phyloP scores from a whole-genome alignment of 1,140 invertebrate genomes.

The Artemia franciscana region DNA sequence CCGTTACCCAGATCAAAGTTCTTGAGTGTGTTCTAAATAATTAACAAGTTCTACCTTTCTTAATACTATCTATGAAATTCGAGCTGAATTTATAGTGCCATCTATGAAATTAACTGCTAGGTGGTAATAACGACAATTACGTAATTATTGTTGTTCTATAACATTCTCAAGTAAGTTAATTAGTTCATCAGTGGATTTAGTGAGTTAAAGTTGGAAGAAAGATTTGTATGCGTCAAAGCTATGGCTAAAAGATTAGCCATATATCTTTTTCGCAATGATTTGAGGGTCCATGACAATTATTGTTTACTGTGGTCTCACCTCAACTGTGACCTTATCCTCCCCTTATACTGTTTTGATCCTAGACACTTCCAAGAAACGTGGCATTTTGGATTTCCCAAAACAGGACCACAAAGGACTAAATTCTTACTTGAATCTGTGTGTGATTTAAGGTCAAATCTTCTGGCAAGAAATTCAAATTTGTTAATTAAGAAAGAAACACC shows the following conservation, averaged over 20 bases:
- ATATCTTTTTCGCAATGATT: slow-evolving; percentile 18
- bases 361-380: slow-evolving; percentile 18
- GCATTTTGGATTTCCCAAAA: slow-evolving; percentile 19
- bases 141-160: no score
- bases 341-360: slow-evolving; percentile 22
- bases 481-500: slow-evolving; percentile 18
- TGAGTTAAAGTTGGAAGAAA: no score
- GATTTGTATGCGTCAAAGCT: no score
- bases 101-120: no score
- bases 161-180: no score
- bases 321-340: slow-evolving; percentile 15
- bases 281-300: slow-evolving; percentile 20
- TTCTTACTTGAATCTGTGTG: slow-evolving; percentile 18
- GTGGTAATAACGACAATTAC: no score
- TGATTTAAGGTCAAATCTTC: slow-evolving; percentile 16
- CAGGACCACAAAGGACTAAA: slow-evolving; percentile 17
- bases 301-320: slow-evolving; percentile 7
- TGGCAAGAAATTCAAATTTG: slow-evolving; percentile 14
- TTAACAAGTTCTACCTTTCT: no score
- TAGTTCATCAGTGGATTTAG: no score
- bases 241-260: slow-evolving; percentile 9
- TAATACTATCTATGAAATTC: no score
- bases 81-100: no score
- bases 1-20: no score
- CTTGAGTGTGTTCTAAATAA: no score